Evolutionary conservation across 2,888 invertebrate species (phyloP), one percentile per base, ranked within the genome.

Genomic region (Cryptocheilus praepositus): DNA sequence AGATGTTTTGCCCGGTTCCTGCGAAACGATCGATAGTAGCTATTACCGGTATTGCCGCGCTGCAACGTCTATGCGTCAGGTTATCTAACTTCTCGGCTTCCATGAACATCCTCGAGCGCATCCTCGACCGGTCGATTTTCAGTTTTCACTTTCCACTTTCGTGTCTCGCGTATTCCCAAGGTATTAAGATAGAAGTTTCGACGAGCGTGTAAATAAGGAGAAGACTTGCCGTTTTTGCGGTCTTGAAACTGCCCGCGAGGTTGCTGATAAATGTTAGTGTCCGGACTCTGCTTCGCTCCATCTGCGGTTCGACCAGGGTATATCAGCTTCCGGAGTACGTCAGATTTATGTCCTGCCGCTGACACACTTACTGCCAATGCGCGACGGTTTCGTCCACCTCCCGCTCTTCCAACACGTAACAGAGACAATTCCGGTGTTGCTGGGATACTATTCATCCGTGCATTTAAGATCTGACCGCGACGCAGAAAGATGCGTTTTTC

Each of bases 191-290:
- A 21, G n/a, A 8, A 43, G 19, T 15, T 44, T 43, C 21, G 16
- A 58, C 49, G 65, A 21, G 18, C 44, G 8, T 15, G 75, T 63
- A 77, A 77, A 75, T 68, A 73, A 71, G 71, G 21, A 55, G 36
- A 36, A 36, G 57, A 64, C 54, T 53, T 36, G 55, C 64, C 66
- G 71, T 63, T n/a, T 4, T 19, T 74, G 79, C 72, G 85, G 85
- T 85, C 64, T 66, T 51, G 66, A 70, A 66, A 68, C 68, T 53
- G 66, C 59, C 19, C 59, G 62, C 81, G 76, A 81, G 80, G 79
- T 73, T 73, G 65, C 71, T 76, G 81, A 83, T 82, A 85, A 85
- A 82, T 80, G 78, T 84, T 83, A 83, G 83, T 84, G 84, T 85
- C 77, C 79, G 77, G 78, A 54, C 74, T 67, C 11, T 22, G 64